Conservation (phyloP, 2,888 invertebrate species). For the Nycteola revayana region DNA sequence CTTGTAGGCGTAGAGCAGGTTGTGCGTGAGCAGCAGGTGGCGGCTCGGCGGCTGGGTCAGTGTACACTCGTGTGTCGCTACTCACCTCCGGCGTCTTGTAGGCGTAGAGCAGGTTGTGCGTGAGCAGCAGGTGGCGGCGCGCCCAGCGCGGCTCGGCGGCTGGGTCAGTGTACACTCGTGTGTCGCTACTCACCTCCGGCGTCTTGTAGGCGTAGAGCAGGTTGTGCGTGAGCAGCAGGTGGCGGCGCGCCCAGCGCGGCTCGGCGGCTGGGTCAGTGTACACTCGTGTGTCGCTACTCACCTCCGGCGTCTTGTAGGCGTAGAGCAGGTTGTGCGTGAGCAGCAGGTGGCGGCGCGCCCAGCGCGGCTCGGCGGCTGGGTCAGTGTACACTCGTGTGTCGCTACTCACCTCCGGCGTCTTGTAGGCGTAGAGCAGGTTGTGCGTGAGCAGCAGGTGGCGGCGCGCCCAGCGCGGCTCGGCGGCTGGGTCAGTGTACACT, state of each 20-base stretch:
- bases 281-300: slow-evolving; percentile 54
- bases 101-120: no score
- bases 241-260: slow-evolving; percentile 56
- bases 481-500: slow-evolving; percentile 1
- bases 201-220: slow-evolving; percentile 59
- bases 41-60: no score
- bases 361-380: slow-evolving; percentile 35
- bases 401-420: slow-evolving; percentile 1
- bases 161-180: not conserved
- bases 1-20: no score
- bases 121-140: no score
- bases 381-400: not conserved
- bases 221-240: slow-evolving; percentile 59
- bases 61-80: no score
- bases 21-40: no score
- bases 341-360: slow-evolving; percentile 60
- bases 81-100: no score
- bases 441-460: slow-evolving; percentile 40
- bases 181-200: slow-evolving; percentile 20
- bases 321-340: slow-evolving; percentile 63
- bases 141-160: no score
- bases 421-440: slow-evolving; percentile 35
- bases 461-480: slow-evolving; percentile 32
- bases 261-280: slow-evolving; percentile 27
- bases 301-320: slow-evolving; percentile 58